Evolutionary conservation across 2,888 invertebrate genomes (phyloP), one percentile per base, ranked within the genome.

Genomic region (Fragum fragum): DNA sequence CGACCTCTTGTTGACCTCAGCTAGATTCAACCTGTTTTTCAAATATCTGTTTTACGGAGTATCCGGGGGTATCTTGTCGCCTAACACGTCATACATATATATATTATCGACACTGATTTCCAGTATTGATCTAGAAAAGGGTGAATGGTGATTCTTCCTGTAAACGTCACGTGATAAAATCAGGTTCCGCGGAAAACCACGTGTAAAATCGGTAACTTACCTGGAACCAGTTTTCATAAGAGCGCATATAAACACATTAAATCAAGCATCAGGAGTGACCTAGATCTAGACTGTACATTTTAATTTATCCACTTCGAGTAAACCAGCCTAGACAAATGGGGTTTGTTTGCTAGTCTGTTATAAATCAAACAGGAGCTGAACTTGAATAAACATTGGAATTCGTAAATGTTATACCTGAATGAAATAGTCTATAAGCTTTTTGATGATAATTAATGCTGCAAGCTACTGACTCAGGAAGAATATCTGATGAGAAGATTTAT

Each of bases 151-250:
- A 14, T 61, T 42, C 66, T 36, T 26, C 42, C n/a, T 66, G 66
- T 66, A 66, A 66, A 66, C 39, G 42, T 66, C 66, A 66, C 66
- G 66, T 66, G 66, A 66, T 66, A 66, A 66, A 39, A 66, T 66
- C 66, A 14, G 42, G 42, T 66, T 42, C 66, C 42, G 39, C 11
- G 32, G 42, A 66, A 66, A 39, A 11, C 42, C 66, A 42, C 66
- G 39, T 66, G 42, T 42, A 66, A 66, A 66, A 66, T 66, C 16
- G 61, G 32, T 29, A 61, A 61, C 61, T 42, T 66, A 66, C 66
- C 66, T 66, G 66, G 66, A 66, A 66, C 57, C 6, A 11, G 5
- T 63, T 32, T 36, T 66, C 42, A 66, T 66, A 42, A 23, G 42
- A 66, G 21, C 42, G 42, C 61, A 57, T 57, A 28, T 28, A 28